phyloP scores from a whole-genome alignment of 2,888 invertebrate genomes.

The Archips crataeganus region DNA sequence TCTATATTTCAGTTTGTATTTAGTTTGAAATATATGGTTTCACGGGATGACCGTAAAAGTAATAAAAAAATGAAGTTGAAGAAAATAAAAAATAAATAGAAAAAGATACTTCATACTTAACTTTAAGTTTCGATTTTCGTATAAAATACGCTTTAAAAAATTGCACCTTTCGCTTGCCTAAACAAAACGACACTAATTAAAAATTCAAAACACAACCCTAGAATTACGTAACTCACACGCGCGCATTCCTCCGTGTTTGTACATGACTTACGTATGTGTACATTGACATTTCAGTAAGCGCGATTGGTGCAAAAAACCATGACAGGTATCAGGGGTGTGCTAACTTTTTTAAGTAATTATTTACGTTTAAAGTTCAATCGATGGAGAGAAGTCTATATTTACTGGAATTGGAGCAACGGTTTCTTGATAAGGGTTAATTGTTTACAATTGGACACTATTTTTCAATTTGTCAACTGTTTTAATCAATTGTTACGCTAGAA shows the following conservation, averaged over 20 bases:
- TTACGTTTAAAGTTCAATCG: conserved; percentile 37
- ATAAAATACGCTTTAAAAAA: no score
- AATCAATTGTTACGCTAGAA: conserved; percentile 34
- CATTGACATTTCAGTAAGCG: conserved; percentile 30
- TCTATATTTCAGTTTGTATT: no score
- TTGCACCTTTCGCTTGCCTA: no score
- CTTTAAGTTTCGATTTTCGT: no score
- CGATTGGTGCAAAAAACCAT: conserved; percentile 35
- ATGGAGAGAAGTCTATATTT: conserved; percentile 31
- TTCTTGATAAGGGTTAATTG: conserved; percentile 53
- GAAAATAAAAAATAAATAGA: no score
- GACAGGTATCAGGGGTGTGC: conserved; percentile 37
- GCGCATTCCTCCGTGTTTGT: conserved; percentile 5
- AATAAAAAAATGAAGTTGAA: no score
- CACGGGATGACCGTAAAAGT: no score
- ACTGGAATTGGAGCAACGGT: conserved; percentile 42
- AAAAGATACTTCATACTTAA: no score
- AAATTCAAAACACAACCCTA: conserved; percentile 26
- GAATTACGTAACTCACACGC: conserved; percentile 18
- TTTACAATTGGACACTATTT: conserved; percentile 62
- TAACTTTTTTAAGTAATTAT: conserved; percentile 17
- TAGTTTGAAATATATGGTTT: no score
- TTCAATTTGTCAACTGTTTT: conserved; percentile 55
- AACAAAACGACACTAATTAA: not conserved
- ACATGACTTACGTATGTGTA: conserved; percentile 16